Conservation (phyloP, 1,140 invertebrate genomes). For the Micrasema minimum region DNA sequence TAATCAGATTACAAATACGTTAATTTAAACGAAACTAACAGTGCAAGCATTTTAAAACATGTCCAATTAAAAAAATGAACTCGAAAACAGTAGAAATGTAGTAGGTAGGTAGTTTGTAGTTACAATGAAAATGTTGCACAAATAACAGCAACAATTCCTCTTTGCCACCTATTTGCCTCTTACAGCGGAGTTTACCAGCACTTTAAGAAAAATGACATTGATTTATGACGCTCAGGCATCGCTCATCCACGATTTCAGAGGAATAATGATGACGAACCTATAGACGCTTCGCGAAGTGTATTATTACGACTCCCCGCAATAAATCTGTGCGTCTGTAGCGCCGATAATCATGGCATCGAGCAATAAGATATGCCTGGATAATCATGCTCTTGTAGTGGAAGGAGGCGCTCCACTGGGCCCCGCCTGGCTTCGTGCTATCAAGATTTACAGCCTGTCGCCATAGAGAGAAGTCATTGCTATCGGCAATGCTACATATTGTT, state of each 20-base stretch:
- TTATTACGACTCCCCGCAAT: constrained; percentile 10
- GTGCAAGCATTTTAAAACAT: too few relatives aligned
- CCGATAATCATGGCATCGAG: constrained; percentile 28
- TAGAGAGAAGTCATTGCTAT: constrained; percentile 15
- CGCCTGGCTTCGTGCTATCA: constrained; percentile 21
- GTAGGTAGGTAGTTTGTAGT: not conserved
- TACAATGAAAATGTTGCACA: constrained; percentile 6
- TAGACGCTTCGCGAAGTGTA: constrained; percentile 19
- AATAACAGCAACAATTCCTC: not conserved
- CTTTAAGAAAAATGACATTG: constrained; percentile 20
- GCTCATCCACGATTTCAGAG: constrained; percentile 27
- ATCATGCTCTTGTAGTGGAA: not conserved
- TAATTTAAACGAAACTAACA: too few relatives aligned
- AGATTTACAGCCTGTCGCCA: constrained; percentile 23
- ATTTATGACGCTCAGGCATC: constrained; percentile 6
- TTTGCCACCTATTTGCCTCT: constrained; percentile 7
- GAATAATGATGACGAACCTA: constrained; percentile 16
- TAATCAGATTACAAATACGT: too few relatives aligned
- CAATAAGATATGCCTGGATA: constrained; percentile 29
- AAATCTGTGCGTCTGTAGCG: constrained; percentile 16
- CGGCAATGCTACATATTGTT: constrained; percentile 1
- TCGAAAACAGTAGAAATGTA: not conserved
- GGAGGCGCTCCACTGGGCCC: constrained; percentile 5
- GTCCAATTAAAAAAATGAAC: not conserved
- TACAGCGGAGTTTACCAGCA: constrained; percentile 3